Evolutionary conservation across 2,888 invertebrate genomes (phyloP).

Genomic region (Psylliodes chrysocephalus): DNA sequence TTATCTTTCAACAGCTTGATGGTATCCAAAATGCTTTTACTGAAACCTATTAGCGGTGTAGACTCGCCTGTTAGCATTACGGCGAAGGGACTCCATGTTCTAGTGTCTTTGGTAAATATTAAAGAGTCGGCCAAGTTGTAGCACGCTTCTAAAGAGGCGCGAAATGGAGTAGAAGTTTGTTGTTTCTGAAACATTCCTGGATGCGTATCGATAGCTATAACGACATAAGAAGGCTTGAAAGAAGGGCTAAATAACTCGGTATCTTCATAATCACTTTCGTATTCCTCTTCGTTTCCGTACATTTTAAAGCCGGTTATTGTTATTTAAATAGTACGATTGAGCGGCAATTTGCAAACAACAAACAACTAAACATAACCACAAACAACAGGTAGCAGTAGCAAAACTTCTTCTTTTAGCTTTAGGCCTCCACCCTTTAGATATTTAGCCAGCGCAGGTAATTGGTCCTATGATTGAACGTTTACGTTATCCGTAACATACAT

Average conservation of each 20-base stretch:
- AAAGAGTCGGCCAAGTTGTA: slow-evolving; percentile 51
- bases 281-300: slow-evolving; percentile 17
- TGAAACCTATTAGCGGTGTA: slow-evolving; percentile 46
- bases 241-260: slow-evolving; percentile 32
- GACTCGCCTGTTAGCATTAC: slow-evolving; percentile 50
- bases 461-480: too few relatives aligned
- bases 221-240: slow-evolving; percentile 52
- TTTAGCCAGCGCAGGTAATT: too few relatives aligned
- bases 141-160: slow-evolving; percentile 51
- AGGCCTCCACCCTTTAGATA: too few relatives aligned
- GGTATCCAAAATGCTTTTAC: slow-evolving; percentile 48
- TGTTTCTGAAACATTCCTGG: slow-evolving; percentile 52
- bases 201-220: slow-evolving; percentile 56
- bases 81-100: slow-evolving; percentile 52
- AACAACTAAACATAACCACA: too few relatives aligned
- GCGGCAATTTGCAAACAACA: too few relatives aligned
- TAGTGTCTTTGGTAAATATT: slow-evolving; percentile 46
- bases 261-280: slow-evolving; percentile 37
- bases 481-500: too few relatives aligned
- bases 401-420: too few relatives aligned
- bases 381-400: too few relatives aligned
- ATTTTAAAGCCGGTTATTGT: too few relatives aligned
- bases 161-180: slow-evolving; percentile 47
- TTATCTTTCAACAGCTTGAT: slow-evolving; percentile 50
- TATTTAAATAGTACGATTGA: too few relatives aligned